These are phyloP conservation scores for Sebastes nivosus DNA, from an alignment of 2,797 vertebrate genomes.

Conservation along the genomic window DNA sequence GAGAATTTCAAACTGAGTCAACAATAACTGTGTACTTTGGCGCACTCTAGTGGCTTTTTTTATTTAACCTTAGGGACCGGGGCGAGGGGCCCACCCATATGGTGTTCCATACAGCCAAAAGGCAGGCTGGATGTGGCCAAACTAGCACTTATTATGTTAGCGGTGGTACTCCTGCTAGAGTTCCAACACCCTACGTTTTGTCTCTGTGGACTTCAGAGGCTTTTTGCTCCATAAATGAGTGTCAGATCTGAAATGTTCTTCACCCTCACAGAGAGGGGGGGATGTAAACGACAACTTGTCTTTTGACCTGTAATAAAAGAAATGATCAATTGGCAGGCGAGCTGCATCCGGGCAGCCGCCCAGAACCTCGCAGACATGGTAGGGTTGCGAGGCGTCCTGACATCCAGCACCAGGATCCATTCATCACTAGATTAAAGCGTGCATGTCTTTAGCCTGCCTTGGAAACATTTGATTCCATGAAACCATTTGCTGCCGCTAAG, in stretches of 20 bases:
- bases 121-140: constrained; percentile 47
- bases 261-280: constrained; percentile 9
- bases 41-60: constrained; percentile 72
- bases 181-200: constrained; percentile 42
- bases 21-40: constrained; percentile 77
- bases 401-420: constrained; percentile 57
- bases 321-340: constrained; percentile 55
- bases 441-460: constrained; percentile 57
- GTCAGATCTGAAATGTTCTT: constrained; percentile 47
- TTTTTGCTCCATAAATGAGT: constrained; percentile 27
- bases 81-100: constrained; percentile 60
- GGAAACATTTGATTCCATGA: constrained; percentile 67
- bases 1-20: constrained; percentile 52
- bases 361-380: constrained; percentile 55
- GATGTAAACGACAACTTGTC: constrained; percentile 56
- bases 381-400: constrained; percentile 38
- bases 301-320: constrained; percentile 71
- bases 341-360: constrained; percentile 46
- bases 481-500: constrained; percentile 53
- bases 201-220: constrained; percentile 7
- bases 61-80: constrained; percentile 35
- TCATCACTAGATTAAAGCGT: constrained; percentile 72
- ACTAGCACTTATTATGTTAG: constrained; percentile 60
- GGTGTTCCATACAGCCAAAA: constrained; percentile 33
- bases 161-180: constrained; percentile 23